These are phyloP conservation scores for Dicrostonyx torquatus DNA, from an alignment of 2,797 vertebrate species.

Conservation along the genomic window DNA sequence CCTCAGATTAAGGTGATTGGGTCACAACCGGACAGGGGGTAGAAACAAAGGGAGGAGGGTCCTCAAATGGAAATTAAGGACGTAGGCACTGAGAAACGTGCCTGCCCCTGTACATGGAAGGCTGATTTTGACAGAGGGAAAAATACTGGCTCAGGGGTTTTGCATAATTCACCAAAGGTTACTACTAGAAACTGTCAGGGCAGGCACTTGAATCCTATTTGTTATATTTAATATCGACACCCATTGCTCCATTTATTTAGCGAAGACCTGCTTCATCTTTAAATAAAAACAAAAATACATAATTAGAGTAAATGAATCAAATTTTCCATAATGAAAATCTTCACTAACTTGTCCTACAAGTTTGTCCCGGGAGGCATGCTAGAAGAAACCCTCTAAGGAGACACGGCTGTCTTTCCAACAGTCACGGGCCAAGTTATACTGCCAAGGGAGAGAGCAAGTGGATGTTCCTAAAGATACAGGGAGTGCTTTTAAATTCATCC, in stretches of 20 bases:
- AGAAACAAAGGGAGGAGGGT: not conserved
- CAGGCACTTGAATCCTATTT: slow-evolving; percentile 26
- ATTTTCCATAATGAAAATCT: slow-evolving; percentile 59
- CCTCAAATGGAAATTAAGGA: not conserved
- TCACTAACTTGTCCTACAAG: slow-evolving; percentile 34
- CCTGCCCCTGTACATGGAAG: not conserved
- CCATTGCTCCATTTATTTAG: slow-evolving; percentile 45
- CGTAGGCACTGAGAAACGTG: not conserved
- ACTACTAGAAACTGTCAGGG: not conserved
- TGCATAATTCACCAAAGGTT: not conserved
- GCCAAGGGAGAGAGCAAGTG: not conserved
- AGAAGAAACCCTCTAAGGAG: slow-evolving; percentile 46
- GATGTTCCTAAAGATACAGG: slow-evolving; percentile 6
- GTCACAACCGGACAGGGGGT: not conserved
- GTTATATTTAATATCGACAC: slow-evolving; percentile 20
- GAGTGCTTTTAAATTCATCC: not conserved
- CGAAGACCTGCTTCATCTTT: slow-evolving; percentile 54
- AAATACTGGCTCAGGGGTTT: not conserved
- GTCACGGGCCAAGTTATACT: not conserved
- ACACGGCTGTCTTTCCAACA: not conserved
- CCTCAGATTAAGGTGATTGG: not conserved
- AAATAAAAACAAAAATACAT: slow-evolving; percentile 59
- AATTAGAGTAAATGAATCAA: slow-evolving; percentile 55
- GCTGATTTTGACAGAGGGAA: not conserved
- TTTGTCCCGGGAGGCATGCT: not conserved